Evolutionary conservation across 2,797 vertebrate species (phyloP).

Genomic region (Leucoraja ocellata): DNA sequence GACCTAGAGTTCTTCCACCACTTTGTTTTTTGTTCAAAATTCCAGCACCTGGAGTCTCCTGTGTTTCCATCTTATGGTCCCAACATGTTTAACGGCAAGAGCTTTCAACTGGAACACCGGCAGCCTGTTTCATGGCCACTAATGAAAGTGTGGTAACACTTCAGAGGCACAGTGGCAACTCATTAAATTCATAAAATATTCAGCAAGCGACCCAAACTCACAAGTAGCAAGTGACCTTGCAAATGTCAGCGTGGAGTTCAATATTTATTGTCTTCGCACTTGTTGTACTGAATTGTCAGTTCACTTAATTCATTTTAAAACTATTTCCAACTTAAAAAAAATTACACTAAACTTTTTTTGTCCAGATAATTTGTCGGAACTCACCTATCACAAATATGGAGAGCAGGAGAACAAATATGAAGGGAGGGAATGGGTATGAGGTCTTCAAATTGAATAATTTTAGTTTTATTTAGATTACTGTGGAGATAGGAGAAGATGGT

Average conservation of each 20-base stretch:
- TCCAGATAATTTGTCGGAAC: background rate
- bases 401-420: background rate
- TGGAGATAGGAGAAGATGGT: background rate
- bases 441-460: background rate
- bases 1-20: no score
- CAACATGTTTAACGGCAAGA: background rate
- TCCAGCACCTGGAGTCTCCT: no score
- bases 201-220: conserved; percentile 12
- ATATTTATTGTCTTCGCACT: conserved; percentile 4
- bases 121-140: background rate
- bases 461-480: background rate
- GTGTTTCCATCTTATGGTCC: background rate
- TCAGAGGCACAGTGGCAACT: conserved; percentile 22
- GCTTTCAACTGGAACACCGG: conserved; percentile 15
- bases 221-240: conserved; percentile 19
- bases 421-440: background rate
- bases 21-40: no score
- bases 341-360: background rate
- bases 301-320: background rate
- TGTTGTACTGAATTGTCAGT: background rate
- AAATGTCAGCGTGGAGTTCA: conserved; percentile 28
- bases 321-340: background rate
- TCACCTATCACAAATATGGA: background rate
- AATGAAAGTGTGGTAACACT: background rate
- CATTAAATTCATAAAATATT: conserved; percentile 33